Percentiles rank a stretch among this genome's conserved stretches.
These are phyloP conservation scores for Cyanoderma ruficeps DNA, from an alignment of 2,113 vertebrate genomes.

Conservation along the genomic window DNA sequence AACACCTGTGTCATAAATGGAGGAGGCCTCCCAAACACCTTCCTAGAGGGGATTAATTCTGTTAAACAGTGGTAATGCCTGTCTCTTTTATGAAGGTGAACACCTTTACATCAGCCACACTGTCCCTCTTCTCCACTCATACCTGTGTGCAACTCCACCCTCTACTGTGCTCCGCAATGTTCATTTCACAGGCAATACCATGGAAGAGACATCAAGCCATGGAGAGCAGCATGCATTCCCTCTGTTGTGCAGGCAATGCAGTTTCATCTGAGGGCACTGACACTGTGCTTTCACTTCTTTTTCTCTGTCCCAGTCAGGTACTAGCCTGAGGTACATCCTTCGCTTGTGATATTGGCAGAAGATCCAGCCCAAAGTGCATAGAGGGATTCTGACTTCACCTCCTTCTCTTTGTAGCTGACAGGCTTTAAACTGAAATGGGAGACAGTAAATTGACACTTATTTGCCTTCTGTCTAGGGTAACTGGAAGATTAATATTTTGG, in stretches of 20 bases:
- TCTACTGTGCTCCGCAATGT: not conserved
- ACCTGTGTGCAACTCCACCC: not conserved
- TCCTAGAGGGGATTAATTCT: not conserved
- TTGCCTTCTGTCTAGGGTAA: constrained; percentile 15
- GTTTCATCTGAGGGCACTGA: not conserved
- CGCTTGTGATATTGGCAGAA: not conserved
- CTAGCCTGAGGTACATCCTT: not conserved
- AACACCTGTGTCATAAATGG: not conserved
- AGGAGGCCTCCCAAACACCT: not conserved
- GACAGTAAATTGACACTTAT: constrained; percentile 11
- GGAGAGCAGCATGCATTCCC: not conserved
- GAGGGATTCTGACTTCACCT: not conserved
- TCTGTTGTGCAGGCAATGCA: not conserved
- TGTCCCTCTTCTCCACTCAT: not conserved
- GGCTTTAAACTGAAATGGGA: not conserved
- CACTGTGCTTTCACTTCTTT: not conserved
- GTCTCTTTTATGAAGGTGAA: not conserved
- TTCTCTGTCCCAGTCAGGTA: not conserved
- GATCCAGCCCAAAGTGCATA: not conserved
- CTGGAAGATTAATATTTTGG: constrained; percentile 10
- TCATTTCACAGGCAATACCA: not conserved
- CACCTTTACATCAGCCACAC: not conserved
- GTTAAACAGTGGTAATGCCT: not conserved
- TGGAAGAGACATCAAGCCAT: not conserved
- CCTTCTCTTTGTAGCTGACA: not conserved